These are phyloP conservation scores for Macaca nemestrina DNA, from an alignment of 2,113 vertebrate species.

Conservation along the genomic window DNA sequence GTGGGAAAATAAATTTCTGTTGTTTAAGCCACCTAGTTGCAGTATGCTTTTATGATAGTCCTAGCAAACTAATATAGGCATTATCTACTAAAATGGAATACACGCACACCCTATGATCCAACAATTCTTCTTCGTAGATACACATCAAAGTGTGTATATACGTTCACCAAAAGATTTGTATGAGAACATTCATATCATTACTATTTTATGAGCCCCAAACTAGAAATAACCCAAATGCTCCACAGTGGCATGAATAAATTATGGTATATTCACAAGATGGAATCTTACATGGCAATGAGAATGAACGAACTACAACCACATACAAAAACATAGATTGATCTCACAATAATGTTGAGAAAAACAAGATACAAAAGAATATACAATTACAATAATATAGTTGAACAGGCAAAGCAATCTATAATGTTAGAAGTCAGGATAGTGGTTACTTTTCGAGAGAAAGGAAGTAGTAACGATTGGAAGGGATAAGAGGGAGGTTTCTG, in stretches of 20 bases:
- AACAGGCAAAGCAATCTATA: neutral
- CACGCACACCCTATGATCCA: neutral
- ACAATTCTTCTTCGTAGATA: neutral
- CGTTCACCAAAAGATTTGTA: neutral
- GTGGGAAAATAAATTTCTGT: neutral
- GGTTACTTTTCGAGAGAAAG: neutral
- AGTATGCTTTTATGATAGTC: neutral
- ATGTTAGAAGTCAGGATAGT: neutral
- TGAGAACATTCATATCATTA: neutral
- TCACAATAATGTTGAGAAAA: neutral
- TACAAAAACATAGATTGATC: neutral
- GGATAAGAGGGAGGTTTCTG: neutral
- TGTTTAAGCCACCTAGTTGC: neutral
- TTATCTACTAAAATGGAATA: neutral
- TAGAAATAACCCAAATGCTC: slow-evolving; percentile 7
- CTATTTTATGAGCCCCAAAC: neutral
- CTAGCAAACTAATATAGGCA: neutral
- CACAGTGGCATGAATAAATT: neutral
- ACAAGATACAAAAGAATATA: neutral
- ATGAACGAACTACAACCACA: neutral
- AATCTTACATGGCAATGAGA: neutral
- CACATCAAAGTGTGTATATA: neutral
- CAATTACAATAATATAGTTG: neutral
- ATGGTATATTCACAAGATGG: neutral
- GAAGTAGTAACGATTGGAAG: neutral